Evolutionary conservation across 2,888 invertebrate species (phyloP).

Genomic region (Synergus japonicus): DNA sequence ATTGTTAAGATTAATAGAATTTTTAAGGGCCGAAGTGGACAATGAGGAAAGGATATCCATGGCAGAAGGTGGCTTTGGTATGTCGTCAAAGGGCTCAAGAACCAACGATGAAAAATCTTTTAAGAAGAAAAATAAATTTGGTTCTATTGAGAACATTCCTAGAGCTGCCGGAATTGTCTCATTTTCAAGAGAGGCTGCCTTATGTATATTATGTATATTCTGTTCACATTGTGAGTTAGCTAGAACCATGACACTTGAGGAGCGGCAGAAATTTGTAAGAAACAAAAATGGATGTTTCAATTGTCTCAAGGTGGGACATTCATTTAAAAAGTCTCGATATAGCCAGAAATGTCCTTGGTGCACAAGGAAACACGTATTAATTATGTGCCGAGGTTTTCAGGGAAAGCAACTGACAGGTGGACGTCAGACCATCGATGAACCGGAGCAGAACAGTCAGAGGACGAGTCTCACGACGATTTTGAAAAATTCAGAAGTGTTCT

Average conservation of each 20-base stretch:
- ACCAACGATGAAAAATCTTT: background rate
- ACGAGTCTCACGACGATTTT: conserved; percentile 43
- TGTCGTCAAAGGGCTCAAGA: background rate
- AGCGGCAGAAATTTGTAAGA: conserved; percentile 49
- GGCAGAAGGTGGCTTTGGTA: background rate
- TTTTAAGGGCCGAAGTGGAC: background rate
- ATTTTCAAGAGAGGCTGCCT: background rate
- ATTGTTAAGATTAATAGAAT: conserved; percentile 10
- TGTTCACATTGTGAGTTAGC: conserved; percentile 53
- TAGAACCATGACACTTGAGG: conserved; percentile 50
- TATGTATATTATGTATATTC: conserved; percentile 54
- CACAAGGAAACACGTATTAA: conserved; percentile 51
- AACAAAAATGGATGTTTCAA: conserved; percentile 57
- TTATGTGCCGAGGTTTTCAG: conserved; percentile 58
- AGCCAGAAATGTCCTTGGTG: conserved; percentile 58
- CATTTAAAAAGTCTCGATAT: conserved; percentile 51
- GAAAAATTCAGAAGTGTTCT: conserved; percentile 44
- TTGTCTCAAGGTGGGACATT: conserved; percentile 58
- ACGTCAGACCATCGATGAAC: background rate
- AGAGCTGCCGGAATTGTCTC: conserved; percentile 4
- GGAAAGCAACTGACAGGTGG: background rate
- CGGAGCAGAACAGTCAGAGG: conserved; percentile 41
- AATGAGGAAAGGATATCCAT: conserved; percentile 16
- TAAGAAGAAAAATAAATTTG: background rate
- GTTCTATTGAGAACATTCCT: background rate